Evolutionary conservation across 2,797 vertebrate genomes (phyloP).

Genomic region (Nyctalus aviator): DNA sequence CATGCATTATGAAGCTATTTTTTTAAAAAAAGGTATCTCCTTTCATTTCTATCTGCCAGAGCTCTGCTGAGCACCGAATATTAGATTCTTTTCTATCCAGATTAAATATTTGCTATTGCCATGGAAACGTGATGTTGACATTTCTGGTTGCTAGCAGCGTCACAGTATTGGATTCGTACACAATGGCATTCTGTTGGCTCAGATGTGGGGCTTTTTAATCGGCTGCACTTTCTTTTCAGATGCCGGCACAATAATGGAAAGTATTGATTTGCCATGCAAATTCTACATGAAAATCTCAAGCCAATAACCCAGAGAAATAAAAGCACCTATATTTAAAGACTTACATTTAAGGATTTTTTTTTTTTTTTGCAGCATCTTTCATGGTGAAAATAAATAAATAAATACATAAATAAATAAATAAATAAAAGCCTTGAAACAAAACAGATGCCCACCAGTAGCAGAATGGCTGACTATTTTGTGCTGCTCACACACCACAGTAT

Average conservation of each 20-base stretch:
- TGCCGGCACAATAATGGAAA: background rate
- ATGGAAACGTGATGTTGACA: constrained; percentile 61
- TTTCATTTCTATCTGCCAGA: constrained; percentile 49
- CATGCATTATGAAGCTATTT: constrained; percentile 30
- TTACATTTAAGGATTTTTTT: background rate
- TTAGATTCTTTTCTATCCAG: constrained; percentile 29
- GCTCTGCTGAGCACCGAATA: background rate
- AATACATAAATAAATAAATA: constrained; percentile 29
- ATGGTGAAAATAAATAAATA: constrained; percentile 13
- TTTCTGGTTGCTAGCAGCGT: constrained; percentile 67
- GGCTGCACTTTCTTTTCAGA: constrained; percentile 24
- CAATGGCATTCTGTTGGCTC: constrained; percentile 55
- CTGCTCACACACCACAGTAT: background rate
- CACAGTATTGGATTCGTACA: background rate
- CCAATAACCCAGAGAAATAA: constrained; percentile 19
- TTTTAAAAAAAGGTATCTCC: background rate
- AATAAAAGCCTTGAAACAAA: constrained; percentile 52
- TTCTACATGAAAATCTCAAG: constrained; percentile 51
- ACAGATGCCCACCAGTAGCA: background rate
- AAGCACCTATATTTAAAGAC: constrained; percentile 10
- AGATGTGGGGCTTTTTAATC: constrained; percentile 10
- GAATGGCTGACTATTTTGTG: constrained; percentile 18
- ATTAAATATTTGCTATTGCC: constrained; percentile 61
- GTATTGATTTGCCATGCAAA: constrained; percentile 12
- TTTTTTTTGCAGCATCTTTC: constrained; percentile 24